These are phyloP conservation scores for Tachysurus vachellii DNA, from an alignment of 2,113 vertebrate species.

Conservation along the genomic window DNA sequence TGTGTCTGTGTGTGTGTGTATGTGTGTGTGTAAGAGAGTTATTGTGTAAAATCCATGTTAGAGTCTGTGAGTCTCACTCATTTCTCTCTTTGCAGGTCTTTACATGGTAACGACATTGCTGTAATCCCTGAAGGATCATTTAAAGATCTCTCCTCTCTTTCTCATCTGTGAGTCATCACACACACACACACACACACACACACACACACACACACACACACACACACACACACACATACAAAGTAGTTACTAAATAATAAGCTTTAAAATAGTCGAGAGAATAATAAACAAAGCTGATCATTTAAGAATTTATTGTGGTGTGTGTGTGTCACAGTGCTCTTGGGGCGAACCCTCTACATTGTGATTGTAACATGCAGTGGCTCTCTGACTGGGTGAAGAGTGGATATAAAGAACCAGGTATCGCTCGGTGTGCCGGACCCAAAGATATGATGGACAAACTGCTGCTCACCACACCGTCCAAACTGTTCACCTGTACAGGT, in stretches of 20 bases:
- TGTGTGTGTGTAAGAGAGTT: slow-evolving; percentile 10
- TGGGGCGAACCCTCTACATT: slow-evolving; percentile 95
- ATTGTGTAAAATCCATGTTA: not conserved
- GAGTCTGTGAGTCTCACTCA: not conserved
- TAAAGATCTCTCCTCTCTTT: slow-evolving; percentile 90
- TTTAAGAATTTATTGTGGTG: not conserved
- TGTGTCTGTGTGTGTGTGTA: slow-evolving; percentile 50
- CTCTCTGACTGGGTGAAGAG: slow-evolving; percentile 98
- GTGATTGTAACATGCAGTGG: slow-evolving; percentile 99
- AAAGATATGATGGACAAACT: slow-evolving; percentile 97
- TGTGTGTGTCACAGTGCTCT: slow-evolving; percentile 80
- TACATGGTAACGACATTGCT: slow-evolving; percentile 97
- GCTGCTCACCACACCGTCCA: slow-evolving; percentile 95
- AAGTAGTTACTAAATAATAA: not conserved
- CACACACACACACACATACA: slow-evolving; percentile 32
- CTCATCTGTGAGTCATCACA: slow-evolving; percentile 88
- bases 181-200: slow-evolving; percentile 29
- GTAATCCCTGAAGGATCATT: slow-evolving; percentile 94
- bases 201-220: slow-evolving; percentile 35
- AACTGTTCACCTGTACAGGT: slow-evolving; percentile 98
- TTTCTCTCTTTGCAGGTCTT: slow-evolving; percentile 77
- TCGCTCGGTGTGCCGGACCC: slow-evolving; percentile 91
- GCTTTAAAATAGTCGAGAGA: not conserved
- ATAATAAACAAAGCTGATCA: not conserved
- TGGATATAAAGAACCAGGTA: slow-evolving; percentile 96